phyloP scores from a whole-genome alignment of 2,888 invertebrate species.

The Dynastes hyllus region DNA sequence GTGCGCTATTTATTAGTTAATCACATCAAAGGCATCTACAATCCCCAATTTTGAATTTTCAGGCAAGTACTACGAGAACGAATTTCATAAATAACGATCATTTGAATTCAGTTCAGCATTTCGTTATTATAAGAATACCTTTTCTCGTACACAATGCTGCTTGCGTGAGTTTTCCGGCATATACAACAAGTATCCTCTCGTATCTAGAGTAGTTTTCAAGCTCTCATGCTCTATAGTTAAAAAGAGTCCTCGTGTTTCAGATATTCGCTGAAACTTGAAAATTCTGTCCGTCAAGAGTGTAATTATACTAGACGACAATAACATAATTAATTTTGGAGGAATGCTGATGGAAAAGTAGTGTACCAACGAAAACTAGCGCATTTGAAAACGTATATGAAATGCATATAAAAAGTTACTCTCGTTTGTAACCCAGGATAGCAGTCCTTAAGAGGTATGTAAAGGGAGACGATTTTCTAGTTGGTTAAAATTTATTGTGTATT shows the following conservation, averaged over 20 bases:
- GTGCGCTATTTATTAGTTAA: no score
- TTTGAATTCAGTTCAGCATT: not conserved
- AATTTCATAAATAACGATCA: not conserved
- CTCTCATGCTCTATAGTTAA: not conserved
- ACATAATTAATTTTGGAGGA: constrained; percentile 6
- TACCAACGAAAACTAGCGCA: not conserved
- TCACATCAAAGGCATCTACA: no score
- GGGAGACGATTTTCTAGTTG: no score
- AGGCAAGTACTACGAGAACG: not conserved
- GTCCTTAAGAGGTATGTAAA: no score
- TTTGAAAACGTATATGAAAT: not conserved
- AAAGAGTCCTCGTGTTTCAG: not conserved
- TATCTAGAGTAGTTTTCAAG: constrained; percentile 13
- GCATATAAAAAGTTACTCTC: not conserved
- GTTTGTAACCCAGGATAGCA: not conserved
- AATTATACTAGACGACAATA: constrained; percentile 20
- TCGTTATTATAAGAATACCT: constrained; percentile 14
- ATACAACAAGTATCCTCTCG: constrained; percentile 30
- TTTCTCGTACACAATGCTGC: not conserved
- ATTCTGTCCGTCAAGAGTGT: constrained; percentile 9
- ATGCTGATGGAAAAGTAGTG: not conserved
- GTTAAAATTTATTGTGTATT: no score
- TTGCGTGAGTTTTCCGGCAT: not conserved
- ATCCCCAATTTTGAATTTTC: no score
- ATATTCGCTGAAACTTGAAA: constrained; percentile 15